These are phyloP conservation scores for Corythornis cristatus DNA, from an alignment of 2,113 vertebrate genomes.

Conservation along the genomic window DNA sequence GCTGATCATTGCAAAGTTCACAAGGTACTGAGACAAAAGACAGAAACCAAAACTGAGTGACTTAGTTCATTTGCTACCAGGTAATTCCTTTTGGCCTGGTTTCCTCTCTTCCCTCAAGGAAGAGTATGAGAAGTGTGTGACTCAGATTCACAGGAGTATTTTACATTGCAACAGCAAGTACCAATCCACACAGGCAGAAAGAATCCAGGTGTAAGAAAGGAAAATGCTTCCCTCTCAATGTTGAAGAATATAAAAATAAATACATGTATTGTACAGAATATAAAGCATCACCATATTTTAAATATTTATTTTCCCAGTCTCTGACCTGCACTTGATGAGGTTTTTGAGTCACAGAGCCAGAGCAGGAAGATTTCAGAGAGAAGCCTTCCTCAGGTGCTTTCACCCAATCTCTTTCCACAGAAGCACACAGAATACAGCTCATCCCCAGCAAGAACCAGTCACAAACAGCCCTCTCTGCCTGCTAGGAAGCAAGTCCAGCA, in stretches of 20 bases:
- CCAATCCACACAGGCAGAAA: neutral
- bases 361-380: neutral
- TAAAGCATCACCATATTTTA: neutral
- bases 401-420: neutral
- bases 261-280: neutral
- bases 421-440: neutral
- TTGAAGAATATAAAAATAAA: neutral
- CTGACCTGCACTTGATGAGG: neutral
- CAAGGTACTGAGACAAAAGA: neutral
- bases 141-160: neutral
- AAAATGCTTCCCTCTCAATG: neutral
- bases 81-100: neutral
- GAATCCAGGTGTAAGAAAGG: neutral
- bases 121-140: neutral
- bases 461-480: neutral
- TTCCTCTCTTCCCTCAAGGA: neutral
- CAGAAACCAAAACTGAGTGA: neutral
- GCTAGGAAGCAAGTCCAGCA: neutral
- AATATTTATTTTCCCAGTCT: neutral
- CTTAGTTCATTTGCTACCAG: neutral
- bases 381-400: neutral
- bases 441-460: neutral
- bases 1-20: neutral
- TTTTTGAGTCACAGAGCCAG: neutral
- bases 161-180: neutral